Evolutionary conservation across 2,113 vertebrate species (phyloP).

Genomic region (Cygnus atratus): DNA sequence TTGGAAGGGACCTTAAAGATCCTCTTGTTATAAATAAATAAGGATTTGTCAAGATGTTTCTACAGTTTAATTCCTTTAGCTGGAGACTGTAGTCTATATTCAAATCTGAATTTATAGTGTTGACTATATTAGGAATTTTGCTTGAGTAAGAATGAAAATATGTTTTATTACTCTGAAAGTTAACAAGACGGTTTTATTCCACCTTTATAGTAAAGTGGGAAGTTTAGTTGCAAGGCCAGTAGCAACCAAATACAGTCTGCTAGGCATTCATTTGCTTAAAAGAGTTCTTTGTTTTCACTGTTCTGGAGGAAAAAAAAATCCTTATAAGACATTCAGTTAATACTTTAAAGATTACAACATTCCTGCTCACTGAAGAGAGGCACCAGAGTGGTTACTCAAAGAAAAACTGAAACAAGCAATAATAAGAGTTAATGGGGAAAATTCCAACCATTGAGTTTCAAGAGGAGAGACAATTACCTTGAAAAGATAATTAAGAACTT

Average conservation of each 20-base stretch:
- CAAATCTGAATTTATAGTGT: not conserved
- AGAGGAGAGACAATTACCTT: not conserved
- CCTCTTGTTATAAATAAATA: not conserved
- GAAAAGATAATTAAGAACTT: not conserved
- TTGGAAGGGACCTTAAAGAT: too few relatives aligned
- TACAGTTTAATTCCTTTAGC: not conserved
- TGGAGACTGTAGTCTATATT: not conserved
- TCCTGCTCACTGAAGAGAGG: not conserved
- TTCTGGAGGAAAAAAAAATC: not conserved
- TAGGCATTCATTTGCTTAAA: slow-evolving; percentile 39
- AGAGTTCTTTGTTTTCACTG: slow-evolving; percentile 33
- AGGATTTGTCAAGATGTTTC: not conserved
- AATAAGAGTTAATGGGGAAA: not conserved
- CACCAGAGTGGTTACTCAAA: not conserved
- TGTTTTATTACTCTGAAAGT: not conserved
- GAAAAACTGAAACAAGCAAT: not conserved
- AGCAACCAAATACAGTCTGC: not conserved
- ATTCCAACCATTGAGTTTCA: not conserved
- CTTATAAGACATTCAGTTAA: slow-evolving; percentile 15
- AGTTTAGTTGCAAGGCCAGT: slow-evolving; percentile 19
- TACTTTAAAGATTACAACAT: not conserved
- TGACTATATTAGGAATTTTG: not conserved
- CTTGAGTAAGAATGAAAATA: not conserved
- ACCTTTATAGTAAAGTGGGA: not conserved
- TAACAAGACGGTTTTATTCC: not conserved